Evolutionary conservation across 1,140 invertebrate species (phyloP).

Genomic region (Bombus sylvicola): DNA sequence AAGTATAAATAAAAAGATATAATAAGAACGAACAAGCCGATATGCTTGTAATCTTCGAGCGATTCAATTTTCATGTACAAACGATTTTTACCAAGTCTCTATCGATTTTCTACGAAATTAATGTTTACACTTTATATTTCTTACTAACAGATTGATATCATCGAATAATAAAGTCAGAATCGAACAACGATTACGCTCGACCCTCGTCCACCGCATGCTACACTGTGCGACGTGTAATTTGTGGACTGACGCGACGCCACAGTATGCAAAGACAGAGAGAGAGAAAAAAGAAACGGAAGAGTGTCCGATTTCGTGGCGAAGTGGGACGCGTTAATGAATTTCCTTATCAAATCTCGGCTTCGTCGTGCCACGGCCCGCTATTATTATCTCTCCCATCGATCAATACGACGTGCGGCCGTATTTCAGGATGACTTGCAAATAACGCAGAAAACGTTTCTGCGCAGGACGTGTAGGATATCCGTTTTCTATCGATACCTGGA

Average conservation of each 20-base stretch:
- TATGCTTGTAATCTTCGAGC: too few relatives aligned
- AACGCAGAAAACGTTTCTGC: constrained; percentile 53
- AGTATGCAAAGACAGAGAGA: neutral
- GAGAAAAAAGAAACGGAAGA: neutral
- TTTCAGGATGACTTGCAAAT: constrained; percentile 61
- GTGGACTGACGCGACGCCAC: neutral
- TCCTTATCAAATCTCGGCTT: constrained; percentile 75
- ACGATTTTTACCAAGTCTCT: too few relatives aligned
- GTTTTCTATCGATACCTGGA: constrained; percentile 26
- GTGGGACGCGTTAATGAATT: constrained; percentile 78
- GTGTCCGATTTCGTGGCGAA: constrained; percentile 54
- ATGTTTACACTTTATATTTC: too few relatives aligned
- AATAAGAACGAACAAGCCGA: too few relatives aligned
- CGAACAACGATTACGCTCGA: too few relatives aligned
- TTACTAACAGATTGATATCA: too few relatives aligned
- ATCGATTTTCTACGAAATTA: too few relatives aligned
- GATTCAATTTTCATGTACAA: too few relatives aligned
- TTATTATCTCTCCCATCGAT: constrained; percentile 68
- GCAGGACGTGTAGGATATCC: constrained; percentile 48
- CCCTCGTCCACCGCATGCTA: too few relatives aligned
- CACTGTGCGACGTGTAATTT: too few relatives aligned
- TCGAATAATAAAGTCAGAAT: too few relatives aligned
- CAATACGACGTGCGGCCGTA: constrained; percentile 57
- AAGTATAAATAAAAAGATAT: too few relatives aligned
- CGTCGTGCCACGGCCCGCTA: constrained; percentile 58